Base-by-base conservation (phyloP, 2,888 invertebrate genomes). In the Prenolepis imparis region DNA sequence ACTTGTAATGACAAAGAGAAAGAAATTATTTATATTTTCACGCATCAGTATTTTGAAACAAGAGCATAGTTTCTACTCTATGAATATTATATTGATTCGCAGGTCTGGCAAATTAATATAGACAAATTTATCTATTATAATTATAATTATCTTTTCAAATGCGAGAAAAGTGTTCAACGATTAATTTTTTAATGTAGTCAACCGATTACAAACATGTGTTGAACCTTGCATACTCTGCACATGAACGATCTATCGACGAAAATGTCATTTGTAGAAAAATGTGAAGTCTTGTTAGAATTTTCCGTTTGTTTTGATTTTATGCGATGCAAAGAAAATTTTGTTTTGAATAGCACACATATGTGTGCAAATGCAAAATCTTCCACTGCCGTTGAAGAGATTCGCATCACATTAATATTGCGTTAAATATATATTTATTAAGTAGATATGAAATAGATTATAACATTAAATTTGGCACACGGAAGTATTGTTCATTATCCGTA, bases 311-410 rank as follows among this genome's bases (percentile, higher is more conserved):
- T n/a, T 55, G 3, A 77, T 67, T 67, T 67, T 77, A 55, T 9
- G 32, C 57, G 32, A 41, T 21, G 12, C 4, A 52, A 44, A 67
- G 15, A 24, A 67, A 55, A 78, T 15, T 8, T 68, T 39, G 28
- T 66, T 70, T 18, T 11, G 41, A 78, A 21, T 59, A 36, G 3
- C 39, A 41, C 41, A 81, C 12, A 36, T 61, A 32, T 67, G 24
- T 64, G 5, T 28, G 39, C n/a, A 67, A 59, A 83, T 82, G 48
- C 41, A 52, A 75, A 70, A 82, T 83, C 55, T 77, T 83, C 18
- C 84, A 84, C 84, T 84, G 84, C 84, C 84, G 83, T 83, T 84
- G 77, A 48, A 64, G 70, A 61, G 63, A 83, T 57, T 77, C 28
- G 70, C 66, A 41, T 55, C 28, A 81, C 24, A 41, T 39, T 48